phyloP scores from a whole-genome alignment of 64 coral and sea anemone genomes.

The Platygyra sinensis region DNA sequence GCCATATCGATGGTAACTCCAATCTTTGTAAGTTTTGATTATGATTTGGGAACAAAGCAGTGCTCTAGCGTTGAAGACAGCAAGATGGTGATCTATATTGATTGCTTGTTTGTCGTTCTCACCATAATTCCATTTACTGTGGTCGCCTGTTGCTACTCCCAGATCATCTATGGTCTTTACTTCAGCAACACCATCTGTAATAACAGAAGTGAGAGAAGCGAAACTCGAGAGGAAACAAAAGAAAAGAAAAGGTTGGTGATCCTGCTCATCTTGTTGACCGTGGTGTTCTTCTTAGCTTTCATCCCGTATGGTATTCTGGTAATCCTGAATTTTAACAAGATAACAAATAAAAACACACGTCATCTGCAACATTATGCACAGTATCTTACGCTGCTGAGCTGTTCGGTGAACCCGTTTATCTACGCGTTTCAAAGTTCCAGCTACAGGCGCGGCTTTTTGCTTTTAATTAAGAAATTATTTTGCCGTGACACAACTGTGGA shows the following conservation, averaged over 20 bases:
- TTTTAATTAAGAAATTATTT: too few relatives aligned
- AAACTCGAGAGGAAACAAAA: background rate
- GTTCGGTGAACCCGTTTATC: too few relatives aligned
- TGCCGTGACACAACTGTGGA: too few relatives aligned
- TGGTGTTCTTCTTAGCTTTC: background rate
- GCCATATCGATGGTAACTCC: constrained; percentile 10
- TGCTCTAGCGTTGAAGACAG: background rate
- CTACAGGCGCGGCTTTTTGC: too few relatives aligned
- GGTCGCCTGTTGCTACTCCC: constrained; percentile 69
- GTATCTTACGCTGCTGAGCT: too few relatives aligned
- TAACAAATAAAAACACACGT: background rate
- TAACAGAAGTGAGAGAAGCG: background rate
- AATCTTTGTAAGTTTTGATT: background rate
- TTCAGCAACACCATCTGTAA: constrained; percentile 72
- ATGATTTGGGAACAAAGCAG: too few relatives aligned
- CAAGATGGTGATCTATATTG: constrained; percentile 34
- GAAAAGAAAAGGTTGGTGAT: background rate
- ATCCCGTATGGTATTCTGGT: background rate
- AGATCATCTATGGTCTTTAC: constrained; percentile 58
- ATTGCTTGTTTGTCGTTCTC: constrained; percentile 33
- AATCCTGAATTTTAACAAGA: background rate
- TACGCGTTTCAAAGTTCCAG: too few relatives aligned
- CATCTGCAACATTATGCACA: too few relatives aligned
- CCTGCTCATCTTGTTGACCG: background rate
- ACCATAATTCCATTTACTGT: constrained; percentile 50